Evolutionary conservation across 2,797 vertebrate species (phyloP).

Genomic region (Decapterus maruadsi): DNA sequence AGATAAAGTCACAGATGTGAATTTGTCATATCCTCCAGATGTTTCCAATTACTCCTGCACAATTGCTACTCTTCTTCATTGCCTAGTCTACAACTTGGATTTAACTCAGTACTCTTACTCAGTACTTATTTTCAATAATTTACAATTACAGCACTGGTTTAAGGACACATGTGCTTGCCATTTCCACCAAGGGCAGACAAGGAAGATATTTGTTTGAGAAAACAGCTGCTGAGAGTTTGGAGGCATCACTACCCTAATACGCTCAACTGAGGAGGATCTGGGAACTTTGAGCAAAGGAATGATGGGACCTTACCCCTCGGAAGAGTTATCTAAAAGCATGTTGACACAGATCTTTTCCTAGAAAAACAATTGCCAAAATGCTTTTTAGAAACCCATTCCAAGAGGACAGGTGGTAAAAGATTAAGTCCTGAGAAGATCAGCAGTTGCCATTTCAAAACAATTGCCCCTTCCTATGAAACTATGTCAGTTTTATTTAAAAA

Average conservation of each 20-base stretch:
- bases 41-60: background rate
- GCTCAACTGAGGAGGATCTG: constrained; percentile 22
- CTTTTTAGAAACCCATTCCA: constrained; percentile 52
- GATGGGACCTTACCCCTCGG: background rate
- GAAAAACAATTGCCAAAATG: constrained; percentile 17
- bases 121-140: background rate
- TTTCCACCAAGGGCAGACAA: constrained; percentile 27
- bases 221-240: constrained; percentile 19
- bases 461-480: background rate
- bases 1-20: background rate
- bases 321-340: constrained; percentile 49
- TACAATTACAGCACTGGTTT: background rate
- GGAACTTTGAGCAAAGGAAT: constrained; percentile 16
- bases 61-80: background rate
- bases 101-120: background rate
- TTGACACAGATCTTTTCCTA: background rate
- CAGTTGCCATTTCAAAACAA: constrained; percentile 35
- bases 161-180: constrained; percentile 31
- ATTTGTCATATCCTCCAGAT: background rate
- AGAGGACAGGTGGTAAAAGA: constrained; percentile 29
- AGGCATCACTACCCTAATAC: constrained; percentile 18
- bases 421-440: constrained; percentile 72
- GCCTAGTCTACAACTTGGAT: background rate
- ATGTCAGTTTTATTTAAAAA: background rate
- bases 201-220: background rate